These are phyloP conservation scores for Mungos mungo DNA, from an alignment of 2,113 vertebrate species.

Conservation along the genomic window DNA sequence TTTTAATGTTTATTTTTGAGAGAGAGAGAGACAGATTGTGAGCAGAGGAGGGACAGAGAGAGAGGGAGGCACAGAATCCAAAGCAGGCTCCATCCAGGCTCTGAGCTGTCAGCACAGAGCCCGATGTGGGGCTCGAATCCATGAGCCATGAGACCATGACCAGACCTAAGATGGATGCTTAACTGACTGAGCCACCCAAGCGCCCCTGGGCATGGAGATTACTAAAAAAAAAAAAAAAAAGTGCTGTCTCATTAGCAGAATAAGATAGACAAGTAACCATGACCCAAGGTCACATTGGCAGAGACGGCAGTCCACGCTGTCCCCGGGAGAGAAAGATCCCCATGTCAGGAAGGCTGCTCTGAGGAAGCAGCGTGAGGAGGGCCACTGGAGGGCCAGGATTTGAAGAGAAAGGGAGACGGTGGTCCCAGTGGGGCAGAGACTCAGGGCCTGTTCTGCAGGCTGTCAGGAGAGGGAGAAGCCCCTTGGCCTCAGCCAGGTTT, in stretches of 20 bases:
- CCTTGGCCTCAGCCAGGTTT: background rate
- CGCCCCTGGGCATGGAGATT: background rate
- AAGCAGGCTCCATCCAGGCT: too few relatives aligned
- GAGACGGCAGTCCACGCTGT: background rate
- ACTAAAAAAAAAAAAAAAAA: background rate
- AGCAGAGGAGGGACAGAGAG: too few relatives aligned
- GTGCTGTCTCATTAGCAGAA: background rate
- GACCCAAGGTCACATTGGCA: background rate
- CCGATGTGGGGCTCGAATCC: too few relatives aligned
- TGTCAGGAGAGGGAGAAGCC: background rate
- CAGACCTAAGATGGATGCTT: too few relatives aligned
- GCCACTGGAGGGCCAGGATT: background rate
- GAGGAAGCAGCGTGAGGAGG: background rate
- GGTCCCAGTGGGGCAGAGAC: background rate
- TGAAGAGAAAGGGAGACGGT: background rate
- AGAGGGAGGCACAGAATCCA: too few relatives aligned
- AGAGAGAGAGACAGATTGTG: too few relatives aligned
- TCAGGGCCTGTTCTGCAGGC: background rate
- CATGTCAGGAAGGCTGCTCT: background rate
- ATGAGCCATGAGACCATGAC: too few relatives aligned
- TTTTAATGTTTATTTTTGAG: too few relatives aligned
- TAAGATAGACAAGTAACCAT: background rate
- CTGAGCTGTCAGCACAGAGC: too few relatives aligned
- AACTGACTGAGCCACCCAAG: too few relatives aligned
- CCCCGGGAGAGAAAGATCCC: background rate